phyloP scores from a whole-genome alignment of 2,888 invertebrate species.

The Chorisops tibialis region DNA sequence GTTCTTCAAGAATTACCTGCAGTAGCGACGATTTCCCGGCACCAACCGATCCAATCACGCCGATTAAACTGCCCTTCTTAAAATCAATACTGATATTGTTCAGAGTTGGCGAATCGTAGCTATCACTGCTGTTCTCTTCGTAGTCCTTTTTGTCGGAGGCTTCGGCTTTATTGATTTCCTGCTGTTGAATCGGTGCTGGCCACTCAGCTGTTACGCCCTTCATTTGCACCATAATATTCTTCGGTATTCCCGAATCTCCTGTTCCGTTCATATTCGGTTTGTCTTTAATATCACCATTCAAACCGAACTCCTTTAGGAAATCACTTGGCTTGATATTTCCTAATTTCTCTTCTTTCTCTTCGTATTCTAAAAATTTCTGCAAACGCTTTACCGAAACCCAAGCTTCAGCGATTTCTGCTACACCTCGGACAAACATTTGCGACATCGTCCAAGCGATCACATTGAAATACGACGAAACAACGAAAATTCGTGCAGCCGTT shows the following conservation, averaged over 20 bases:
- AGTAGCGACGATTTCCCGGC: slow-evolving; percentile 69
- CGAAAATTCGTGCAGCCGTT: slow-evolving; percentile 61
- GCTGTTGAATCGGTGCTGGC: slow-evolving; percentile 36
- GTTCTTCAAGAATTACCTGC: slow-evolving; percentile 69
- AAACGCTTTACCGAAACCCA: slow-evolving; percentile 71
- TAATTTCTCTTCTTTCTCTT: slow-evolving; percentile 41
- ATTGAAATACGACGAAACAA: slow-evolving; percentile 57
- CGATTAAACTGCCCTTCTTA: slow-evolving; percentile 60
- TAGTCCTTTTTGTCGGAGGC: neutral
- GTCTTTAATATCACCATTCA: slow-evolving; percentile 24
- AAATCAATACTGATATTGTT: slow-evolving; percentile 56
- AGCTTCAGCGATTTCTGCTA: slow-evolving; percentile 77
- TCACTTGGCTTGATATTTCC: slow-evolving; percentile 11
- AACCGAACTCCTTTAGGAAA: slow-evolving; percentile 25
- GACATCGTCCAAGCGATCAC: slow-evolving; percentile 58
- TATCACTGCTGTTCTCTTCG: slow-evolving; percentile 6
- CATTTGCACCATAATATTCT: slow-evolving; percentile 30
- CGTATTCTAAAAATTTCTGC: slow-evolving; percentile 50
- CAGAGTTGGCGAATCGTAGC: slow-evolving; percentile 47
- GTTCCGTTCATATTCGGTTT: slow-evolving; percentile 15
- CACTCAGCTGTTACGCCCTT: slow-evolving; percentile 53
- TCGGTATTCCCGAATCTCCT: slow-evolving; percentile 35
- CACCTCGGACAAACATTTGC: slow-evolving; percentile 62
- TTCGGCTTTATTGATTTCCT: neutral
- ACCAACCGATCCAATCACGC: slow-evolving; percentile 73